Base-by-base conservation (phyloP, 1,140 invertebrate genomes). In the Bombus consobrinus region DNA sequence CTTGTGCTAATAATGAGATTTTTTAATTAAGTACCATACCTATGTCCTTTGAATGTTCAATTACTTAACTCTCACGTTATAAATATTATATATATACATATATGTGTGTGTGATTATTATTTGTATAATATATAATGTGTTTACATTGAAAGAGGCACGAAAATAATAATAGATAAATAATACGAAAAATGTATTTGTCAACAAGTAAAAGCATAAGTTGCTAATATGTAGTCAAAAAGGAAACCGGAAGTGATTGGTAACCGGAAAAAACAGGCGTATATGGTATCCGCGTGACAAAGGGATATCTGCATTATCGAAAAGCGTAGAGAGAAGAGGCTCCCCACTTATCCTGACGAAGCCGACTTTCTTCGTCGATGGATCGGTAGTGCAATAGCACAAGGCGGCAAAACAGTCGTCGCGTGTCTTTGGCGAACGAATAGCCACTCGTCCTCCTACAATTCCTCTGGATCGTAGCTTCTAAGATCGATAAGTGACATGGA, bases 361-460 rank as follows among this genome's bases (percentile, higher is more conserved):
- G 83, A 81, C 89, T 89, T 88, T 86, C 86, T 81, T 90, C 83
- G 86, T 69, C 86, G 89, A 83, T 88, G 89, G 84, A 90, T 90
- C 83, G 83, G 86, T 82, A 82, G 75, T 72, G 86, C 84, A 78
- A 87, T 87, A 79, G 39, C 75, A 86, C 86, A 12, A 53, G 68
- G 66, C 62, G 71, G 73, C 82, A 86, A 90, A 90, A 90, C 89
- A 90, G 89, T 90, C 89, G 83, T 74, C 83, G 83, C 69, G 86
- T 79, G 87, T 78, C 89, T 90, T 88, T 84, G 75, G 83, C 83
- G 57, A 81, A 88, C 83, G 87, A 83, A 83, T 43, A 85, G 69
- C 53, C 75, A 39, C 47, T 82, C n/a, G 59, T 87, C 32, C 86
- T 68, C 80, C 32, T 81, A 59, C 75, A 68, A 71, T 71, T 64